These are phyloP conservation scores for Sinonovacula constricta DNA, from an alignment of 1,140 invertebrate species.

Conservation along the genomic window DNA sequence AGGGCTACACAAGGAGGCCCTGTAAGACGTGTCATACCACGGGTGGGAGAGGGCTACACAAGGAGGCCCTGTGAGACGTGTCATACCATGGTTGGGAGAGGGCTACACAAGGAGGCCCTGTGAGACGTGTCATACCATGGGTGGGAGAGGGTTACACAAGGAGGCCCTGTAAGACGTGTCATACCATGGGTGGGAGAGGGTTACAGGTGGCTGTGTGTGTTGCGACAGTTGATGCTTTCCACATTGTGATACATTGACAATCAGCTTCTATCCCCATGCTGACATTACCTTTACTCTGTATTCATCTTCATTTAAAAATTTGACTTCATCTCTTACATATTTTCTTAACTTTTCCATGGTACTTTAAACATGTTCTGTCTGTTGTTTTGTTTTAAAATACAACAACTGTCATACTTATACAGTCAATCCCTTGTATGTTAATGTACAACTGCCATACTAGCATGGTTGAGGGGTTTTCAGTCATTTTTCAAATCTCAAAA, in stretches of 20 bases:
- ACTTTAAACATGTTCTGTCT: background rate
- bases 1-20: no score
- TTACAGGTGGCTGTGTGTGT: background rate
- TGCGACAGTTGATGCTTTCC: background rate
- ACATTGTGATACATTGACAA: conserved; percentile 52
- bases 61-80: background rate
- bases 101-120: background rate
- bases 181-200: conserved; percentile 15
- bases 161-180: background rate
- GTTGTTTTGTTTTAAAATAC: background rate
- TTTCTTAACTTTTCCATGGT: background rate
- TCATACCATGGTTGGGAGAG: background rate
- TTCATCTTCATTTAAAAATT: background rate
- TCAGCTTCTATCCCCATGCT: conserved; percentile 18
- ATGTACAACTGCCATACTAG: no score
- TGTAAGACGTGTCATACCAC: no score
- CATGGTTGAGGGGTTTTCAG: no score
- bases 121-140: background rate
- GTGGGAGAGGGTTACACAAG: background rate
- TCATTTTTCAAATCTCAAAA: no score
- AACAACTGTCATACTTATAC: no score
- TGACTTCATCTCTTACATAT: background rate
- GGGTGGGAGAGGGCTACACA: no score
- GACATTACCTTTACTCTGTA: background rate
- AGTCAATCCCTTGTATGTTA: no score